These are phyloP conservation scores for Epinephelus moara DNA, from an alignment of 2,113 vertebrate genomes.

Conservation along the genomic window DNA sequence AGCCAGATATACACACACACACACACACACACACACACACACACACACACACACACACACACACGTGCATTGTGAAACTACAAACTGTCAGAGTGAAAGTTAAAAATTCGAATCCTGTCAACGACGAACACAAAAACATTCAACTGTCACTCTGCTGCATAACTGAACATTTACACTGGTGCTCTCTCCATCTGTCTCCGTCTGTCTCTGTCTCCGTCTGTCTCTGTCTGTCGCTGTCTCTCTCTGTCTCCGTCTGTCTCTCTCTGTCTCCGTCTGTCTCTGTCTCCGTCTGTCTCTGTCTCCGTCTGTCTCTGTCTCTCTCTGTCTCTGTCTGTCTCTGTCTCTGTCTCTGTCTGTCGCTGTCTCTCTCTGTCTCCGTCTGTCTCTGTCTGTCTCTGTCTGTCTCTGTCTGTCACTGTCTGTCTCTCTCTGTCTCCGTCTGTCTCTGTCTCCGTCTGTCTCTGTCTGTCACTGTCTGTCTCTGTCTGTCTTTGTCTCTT, in stretches of 20 bases:
- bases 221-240: no score
- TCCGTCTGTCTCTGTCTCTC: no score
- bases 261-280: no score
- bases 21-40: constrained; percentile 13
- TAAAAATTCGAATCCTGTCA: constrained; percentile 47
- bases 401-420: background rate
- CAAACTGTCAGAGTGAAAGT: constrained; percentile 75
- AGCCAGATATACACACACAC: background rate
- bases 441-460: no score
- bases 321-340: no score
- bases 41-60: background rate
- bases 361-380: no score
- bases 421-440: no score
- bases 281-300: no score
- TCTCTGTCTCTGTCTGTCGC: no score
- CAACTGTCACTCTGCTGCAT: constrained; percentile 67
- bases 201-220: constrained; percentile 16
- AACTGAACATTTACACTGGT: constrained; percentile 35
- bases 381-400: background rate
- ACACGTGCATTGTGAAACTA: constrained; percentile 47
- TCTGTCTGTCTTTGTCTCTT: no score
- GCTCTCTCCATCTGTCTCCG: background rate
- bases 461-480: no score
- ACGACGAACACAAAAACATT: constrained; percentile 38
- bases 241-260: no score